Base-by-base conservation (phyloP, 2,113 vertebrate genomes). In the Tyto alba region DNA sequence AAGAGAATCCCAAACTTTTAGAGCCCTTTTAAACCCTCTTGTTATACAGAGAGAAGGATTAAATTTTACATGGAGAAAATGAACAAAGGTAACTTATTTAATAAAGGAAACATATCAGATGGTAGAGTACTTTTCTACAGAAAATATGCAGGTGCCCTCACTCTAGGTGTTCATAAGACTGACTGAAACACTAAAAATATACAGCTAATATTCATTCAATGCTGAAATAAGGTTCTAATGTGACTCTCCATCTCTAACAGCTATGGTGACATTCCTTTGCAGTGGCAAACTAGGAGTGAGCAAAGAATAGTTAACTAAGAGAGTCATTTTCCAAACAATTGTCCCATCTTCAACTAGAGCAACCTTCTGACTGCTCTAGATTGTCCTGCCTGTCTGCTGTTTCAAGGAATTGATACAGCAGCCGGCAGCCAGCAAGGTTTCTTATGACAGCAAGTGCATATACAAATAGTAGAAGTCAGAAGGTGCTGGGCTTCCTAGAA, bases 401-500 rank as follows among this genome's bases (percentile, higher is more conserved):
- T 90, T 72, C 80, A 96, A 92, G 94, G 47, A 89, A 73, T 18
- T 77, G 85, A 92, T 80, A 80, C 12, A 79, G 71, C 40, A 90
- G 48, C 63, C 66, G 75, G 45, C 76, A 90, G 83, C 17, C 68
- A 75, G 59, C 38, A 63, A 80, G 41, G 56, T 69, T 90, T 95
- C 76, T 84, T 74, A 27, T 89, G 64, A 88, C 73, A 86, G 29
- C 53, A 78, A 75, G 43, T 17, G 47, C 30, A 81, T 86, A 48
- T 47, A 74, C n/a, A 90, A 93, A 87, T 71, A 93, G 45, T 34
- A 69, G 25, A 78, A 83, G 40, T n/a, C 64, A 89, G 63, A 73
- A 81, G 22, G 38, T 78, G 23, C 38, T 74, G n/a, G 16, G 20
- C 43, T 93, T 95, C 73, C 84, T 78, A 72, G 73, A 92, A 81